Conservation (phyloP, 2,888 invertebrate species). For the Nephrotoma flavescens region DNA sequence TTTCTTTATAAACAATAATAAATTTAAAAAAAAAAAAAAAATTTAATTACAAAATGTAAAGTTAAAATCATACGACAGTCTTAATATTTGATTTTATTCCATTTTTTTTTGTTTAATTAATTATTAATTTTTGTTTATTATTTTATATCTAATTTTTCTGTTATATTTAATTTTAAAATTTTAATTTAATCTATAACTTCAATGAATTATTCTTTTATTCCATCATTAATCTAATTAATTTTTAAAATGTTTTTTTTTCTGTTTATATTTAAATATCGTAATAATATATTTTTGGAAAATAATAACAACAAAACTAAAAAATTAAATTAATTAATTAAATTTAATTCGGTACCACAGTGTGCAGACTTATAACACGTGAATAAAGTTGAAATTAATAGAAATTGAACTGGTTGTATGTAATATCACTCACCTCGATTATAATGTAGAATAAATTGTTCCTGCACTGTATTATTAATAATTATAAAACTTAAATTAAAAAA, state of each 20-base stretch:
- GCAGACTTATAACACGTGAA: neutral
- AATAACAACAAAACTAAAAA: neutral
- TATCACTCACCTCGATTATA: neutral
- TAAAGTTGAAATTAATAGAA: neutral
- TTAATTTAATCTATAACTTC: neutral
- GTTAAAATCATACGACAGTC: neutral
- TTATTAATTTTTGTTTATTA: neutral
- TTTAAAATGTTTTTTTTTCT: neutral
- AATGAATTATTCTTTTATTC: neutral
- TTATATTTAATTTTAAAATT: neutral
- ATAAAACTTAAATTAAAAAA: neutral
- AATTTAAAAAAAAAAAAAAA: neutral
- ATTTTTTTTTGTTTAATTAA: neutral
- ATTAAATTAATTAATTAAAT: neutral
- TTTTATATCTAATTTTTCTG: neutral
- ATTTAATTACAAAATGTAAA: no score
- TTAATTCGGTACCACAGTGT: neutral
- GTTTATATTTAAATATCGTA: neutral
- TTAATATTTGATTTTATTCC: neutral
- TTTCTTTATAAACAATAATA: neutral
- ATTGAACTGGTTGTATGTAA: neutral
- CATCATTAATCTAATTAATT: neutral
- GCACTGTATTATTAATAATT: neutral
- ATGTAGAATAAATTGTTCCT: neutral
- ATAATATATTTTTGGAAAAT: neutral